A percentile compares a stretch with the other conserved stretches of the same genome.
phyloP scores from a whole-genome alignment of 2,888 invertebrate species.

The Xestobium rufovillosum region DNA sequence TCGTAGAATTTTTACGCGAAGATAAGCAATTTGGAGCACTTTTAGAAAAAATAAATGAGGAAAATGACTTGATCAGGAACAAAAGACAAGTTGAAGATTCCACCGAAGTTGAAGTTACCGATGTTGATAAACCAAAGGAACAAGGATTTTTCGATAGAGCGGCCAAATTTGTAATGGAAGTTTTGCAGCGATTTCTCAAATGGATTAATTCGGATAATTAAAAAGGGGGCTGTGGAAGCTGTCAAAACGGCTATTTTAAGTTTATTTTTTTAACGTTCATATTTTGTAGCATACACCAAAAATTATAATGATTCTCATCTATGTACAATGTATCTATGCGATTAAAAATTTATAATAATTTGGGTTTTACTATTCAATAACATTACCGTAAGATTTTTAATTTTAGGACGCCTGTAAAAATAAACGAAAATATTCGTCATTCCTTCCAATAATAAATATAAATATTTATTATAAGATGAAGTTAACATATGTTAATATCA shows the following conservation, averaged over 20 bases:
- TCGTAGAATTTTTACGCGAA: conserved; percentile 36
- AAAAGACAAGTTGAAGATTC: conserved; percentile 22
- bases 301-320: too few species aligned
- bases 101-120: conserved; percentile 18
- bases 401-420: too few species aligned
- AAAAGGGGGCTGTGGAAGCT: conserved; percentile 18
- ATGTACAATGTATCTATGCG: too few species aligned
- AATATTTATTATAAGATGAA: too few species aligned
- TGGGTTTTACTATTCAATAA: not conserved
- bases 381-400: too few species aligned
- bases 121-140: conserved; percentile 19
- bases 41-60: not conserved
- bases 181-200: conserved; percentile 42
- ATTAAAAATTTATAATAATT: too few species aligned
- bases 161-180: conserved; percentile 41
- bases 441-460: too few species aligned
- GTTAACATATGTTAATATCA: too few species aligned
- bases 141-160: conserved; percentile 42
- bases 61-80: conserved; percentile 13
- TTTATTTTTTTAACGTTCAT: too few species aligned
- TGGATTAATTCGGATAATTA: conserved; percentile 42
- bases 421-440: too few species aligned
- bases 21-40: conserved; percentile 30
- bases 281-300: not conserved
- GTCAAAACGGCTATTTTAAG: conserved; percentile 19